These are phyloP conservation scores for Hypsibius dujardini DNA, from an alignment of 1,140 invertebrate genomes.

Conservation along the genomic window DNA sequence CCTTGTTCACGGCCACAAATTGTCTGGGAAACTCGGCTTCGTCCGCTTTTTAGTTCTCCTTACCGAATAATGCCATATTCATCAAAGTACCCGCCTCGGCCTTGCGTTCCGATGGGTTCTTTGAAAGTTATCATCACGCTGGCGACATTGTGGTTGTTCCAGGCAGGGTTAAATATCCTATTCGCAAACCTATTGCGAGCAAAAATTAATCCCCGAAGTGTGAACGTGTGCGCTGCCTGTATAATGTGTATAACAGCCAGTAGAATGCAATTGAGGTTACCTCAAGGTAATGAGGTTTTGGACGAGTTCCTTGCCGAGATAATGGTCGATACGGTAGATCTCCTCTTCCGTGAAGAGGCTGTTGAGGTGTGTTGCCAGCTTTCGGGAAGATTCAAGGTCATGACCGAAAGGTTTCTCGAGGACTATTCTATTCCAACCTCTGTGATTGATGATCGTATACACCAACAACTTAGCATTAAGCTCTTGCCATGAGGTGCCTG, in stretches of 20 bases:
- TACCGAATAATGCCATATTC: constrained; percentile 85
- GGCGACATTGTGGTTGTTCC: constrained; percentile 73
- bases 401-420: constrained; percentile 97
- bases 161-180: constrained; percentile 62
- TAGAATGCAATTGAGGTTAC: constrained; percentile 28
- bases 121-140: constrained; percentile 92
- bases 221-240: too few species aligned
- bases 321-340: constrained; percentile 95
- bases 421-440: constrained; percentile 85
- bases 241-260: too few species aligned
- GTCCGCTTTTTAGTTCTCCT: too few species aligned
- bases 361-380: constrained; percentile 67
- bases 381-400: constrained; percentile 64
- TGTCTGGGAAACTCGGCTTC: neutral
- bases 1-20: too few species aligned
- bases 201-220: neutral
- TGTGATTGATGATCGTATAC: constrained; percentile 29
- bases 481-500: constrained; percentile 42
- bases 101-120: constrained; percentile 94
- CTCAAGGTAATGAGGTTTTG: constrained; percentile 90
- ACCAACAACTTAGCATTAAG: constrained; percentile 13
- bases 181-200: constrained; percentile 59
- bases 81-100: constrained; percentile 95
- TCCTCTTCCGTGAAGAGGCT: constrained; percentile 82
- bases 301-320: constrained; percentile 99